Evolutionary conservation across 2,113 vertebrate species (phyloP).

Genomic region (Poicephalus gulielmi): DNA sequence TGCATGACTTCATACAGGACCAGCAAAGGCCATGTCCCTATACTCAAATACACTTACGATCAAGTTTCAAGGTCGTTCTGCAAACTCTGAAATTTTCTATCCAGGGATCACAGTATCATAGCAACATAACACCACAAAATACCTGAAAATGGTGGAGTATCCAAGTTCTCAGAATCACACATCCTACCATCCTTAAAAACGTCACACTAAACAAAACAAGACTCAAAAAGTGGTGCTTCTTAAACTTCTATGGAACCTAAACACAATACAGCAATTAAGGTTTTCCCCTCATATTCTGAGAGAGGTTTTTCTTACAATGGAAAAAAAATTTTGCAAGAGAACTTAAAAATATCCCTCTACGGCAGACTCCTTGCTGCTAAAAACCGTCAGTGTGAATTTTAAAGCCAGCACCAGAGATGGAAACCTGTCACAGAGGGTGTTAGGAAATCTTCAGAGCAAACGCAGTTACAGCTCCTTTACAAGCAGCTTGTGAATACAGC

Average conservation of each 20-base stretch:
- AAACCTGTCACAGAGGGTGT: neutral
- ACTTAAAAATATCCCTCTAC: neutral
- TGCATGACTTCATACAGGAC: neutral
- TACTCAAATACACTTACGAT: neutral
- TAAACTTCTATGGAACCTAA: neutral
- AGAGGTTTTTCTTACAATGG: neutral
- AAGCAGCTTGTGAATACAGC: neutral
- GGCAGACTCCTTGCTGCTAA: neutral
- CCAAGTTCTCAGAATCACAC: neutral
- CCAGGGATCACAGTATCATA: neutral
- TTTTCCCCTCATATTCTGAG: fast-evolving
- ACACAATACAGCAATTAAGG: fast-evolving
- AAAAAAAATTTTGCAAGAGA: neutral
- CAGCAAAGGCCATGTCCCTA: neutral
- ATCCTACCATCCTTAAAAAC: neutral
- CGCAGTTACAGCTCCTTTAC: neutral
- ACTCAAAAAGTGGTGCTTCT: neutral
- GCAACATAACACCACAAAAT: neutral
- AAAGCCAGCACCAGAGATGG: neutral
- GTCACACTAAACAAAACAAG: neutral
- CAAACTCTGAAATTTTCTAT: neutral
- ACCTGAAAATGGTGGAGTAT: neutral
- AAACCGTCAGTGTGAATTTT: neutral
- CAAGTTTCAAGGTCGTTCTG: neutral
- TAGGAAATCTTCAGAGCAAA: neutral